Evolutionary conservation across 1,140 invertebrate species (phyloP).

Genomic region (Apis florea): DNA sequence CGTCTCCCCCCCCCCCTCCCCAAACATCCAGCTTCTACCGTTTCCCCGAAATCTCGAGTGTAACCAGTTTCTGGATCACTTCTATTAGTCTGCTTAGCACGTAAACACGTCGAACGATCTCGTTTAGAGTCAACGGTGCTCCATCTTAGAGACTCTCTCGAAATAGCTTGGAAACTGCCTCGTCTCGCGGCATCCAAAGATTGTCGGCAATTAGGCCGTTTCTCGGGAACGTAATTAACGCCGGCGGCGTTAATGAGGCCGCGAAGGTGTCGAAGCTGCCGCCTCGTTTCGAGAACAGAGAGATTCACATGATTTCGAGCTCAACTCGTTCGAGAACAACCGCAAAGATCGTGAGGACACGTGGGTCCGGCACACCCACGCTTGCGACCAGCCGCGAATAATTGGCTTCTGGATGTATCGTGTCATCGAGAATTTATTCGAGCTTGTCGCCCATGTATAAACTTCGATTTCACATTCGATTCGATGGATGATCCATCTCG

Average conservation of each 20-base stretch:
- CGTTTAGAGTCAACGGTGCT: constrained; percentile 61
- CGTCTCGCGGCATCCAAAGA: constrained; percentile 39
- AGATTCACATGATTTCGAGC: constrained; percentile 23
- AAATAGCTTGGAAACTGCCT: not conserved
- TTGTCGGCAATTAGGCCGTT: constrained; percentile 76
- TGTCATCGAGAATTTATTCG: constrained; percentile 55
- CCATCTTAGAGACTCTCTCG: not conserved
- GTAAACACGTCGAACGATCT: constrained; percentile 71
- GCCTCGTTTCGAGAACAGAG: constrained; percentile 55
- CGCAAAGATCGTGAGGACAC: not conserved
- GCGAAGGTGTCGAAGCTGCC: constrained; percentile 70
- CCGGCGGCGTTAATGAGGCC: constrained; percentile 75
- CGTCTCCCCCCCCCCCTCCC: constrained; percentile 22
- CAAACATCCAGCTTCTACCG: constrained; percentile 5
- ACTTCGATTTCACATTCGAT: constrained; percentile 58
- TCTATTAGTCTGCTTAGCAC: constrained; percentile 76
- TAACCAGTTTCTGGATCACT: constrained; percentile 70
- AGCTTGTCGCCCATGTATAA: constrained; percentile 42
- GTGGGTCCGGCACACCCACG: constrained; percentile 20
- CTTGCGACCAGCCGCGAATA: constrained; percentile 47
- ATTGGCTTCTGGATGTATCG: constrained; percentile 52
- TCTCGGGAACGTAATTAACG: constrained; percentile 76
- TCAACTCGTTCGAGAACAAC: too few species aligned
- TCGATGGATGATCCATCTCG: constrained; percentile 40
- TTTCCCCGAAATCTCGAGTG: constrained; percentile 65